Conservation (phyloP, 2,888 invertebrate genomes). For the Periphyllus acericola region DNA sequence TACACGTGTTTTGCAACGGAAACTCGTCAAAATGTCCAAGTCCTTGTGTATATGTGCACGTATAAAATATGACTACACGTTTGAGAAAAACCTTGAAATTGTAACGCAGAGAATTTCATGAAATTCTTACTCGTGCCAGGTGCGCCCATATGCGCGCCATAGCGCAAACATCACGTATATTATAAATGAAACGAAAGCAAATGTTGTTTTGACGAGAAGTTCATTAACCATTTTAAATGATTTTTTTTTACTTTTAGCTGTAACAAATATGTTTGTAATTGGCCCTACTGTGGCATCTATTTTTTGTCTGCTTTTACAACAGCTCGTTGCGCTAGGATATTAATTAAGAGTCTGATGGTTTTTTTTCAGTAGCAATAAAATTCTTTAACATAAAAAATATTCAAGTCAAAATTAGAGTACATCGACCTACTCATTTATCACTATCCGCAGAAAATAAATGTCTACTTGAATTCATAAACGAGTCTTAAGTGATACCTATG, state of each 20-base stretch:
- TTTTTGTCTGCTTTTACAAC: constrained; percentile 18
- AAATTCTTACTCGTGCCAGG: background rate
- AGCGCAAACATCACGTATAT: background rate
- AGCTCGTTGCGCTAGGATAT: constrained; percentile 43
- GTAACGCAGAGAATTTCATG: background rate
- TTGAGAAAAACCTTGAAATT: background rate
- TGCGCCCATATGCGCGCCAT: background rate
- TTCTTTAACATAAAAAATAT: constrained; percentile 14
- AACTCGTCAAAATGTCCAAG: no score
- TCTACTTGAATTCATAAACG: constrained; percentile 8
- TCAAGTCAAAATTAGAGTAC: constrained; percentile 22
- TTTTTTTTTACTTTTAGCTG: background rate
- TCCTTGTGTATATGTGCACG: no score
- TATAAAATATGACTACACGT: no score
- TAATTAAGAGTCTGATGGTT: background rate
- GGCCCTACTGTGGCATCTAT: background rate
- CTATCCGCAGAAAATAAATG: background rate
- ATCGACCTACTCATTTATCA: constrained; percentile 1
- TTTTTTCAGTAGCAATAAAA: constrained; percentile 26
- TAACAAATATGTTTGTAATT: constrained; percentile 18
- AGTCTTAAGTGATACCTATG: background rate
- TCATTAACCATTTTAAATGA: background rate
- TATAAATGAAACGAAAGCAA: constrained; percentile 22
- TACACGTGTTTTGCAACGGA: no score
- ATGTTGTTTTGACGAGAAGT: constrained; percentile 17